A percentile compares a stretch with the other conserved stretches of the same genome.
These are phyloP conservation scores for Diadema setosum DNA, from an alignment of 35 echinoderm and acorn worm genomes.

Conservation along the genomic window DNA sequence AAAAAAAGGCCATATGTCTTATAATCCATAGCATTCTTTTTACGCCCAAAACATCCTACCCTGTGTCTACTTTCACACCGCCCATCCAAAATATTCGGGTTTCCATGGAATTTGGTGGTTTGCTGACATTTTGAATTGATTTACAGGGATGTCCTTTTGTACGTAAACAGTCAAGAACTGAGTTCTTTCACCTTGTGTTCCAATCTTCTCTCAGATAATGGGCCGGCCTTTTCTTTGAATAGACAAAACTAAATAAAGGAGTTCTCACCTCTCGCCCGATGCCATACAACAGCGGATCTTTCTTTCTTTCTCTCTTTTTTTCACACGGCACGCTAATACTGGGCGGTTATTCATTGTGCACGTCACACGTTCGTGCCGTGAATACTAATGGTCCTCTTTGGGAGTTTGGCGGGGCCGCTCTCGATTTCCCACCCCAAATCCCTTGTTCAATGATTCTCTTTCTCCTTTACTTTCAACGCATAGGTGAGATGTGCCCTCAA, in stretches of 20 bases:
- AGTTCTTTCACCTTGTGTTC: background rate
- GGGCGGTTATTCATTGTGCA: constrained; percentile 5
- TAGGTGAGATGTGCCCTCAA: background rate
- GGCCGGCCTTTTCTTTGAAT: background rate
- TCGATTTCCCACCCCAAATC: background rate
- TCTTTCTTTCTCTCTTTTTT: no score
- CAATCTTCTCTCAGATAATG: background rate
- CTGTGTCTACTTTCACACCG: no score
- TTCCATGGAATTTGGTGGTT: no score
- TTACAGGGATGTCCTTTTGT: background rate
- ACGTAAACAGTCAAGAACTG: background rate
- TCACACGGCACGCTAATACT: background rate
- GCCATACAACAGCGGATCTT: background rate
- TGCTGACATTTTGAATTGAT: no score
- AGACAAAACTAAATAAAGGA: background rate
- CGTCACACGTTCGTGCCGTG: constrained; percentile 3
- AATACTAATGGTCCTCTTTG: background rate
- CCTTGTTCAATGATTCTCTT: constrained; percentile 1
- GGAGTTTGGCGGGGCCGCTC: background rate
- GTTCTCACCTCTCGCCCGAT: constrained; percentile 21
- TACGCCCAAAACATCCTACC: no score
- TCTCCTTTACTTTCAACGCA: background rate
- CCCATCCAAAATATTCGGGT: no score
- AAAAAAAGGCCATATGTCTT: no score
- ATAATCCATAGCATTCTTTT: no score